phyloP scores from a whole-genome alignment of 2,113 vertebrate genomes.

The Collichthys lucidus region DNA sequence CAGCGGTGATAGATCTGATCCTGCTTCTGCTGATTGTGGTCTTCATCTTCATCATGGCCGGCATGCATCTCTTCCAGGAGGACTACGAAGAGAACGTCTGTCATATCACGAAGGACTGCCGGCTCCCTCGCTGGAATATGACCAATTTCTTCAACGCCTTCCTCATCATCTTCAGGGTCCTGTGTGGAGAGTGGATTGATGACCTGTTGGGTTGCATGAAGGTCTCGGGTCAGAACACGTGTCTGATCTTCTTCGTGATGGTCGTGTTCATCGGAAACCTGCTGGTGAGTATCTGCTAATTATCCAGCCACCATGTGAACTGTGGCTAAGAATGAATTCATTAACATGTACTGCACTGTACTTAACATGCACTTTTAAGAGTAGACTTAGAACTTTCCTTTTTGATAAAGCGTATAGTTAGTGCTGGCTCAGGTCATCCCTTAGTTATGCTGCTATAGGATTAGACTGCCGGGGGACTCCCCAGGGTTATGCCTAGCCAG shows the following conservation, averaged over 20 bases:
- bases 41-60: conserved; percentile 91
- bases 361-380: no score
- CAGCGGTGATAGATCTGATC: conserved; percentile 88
- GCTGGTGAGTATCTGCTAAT: conserved; percentile 85
- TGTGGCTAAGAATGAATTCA: not conserved
- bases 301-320: not conserved
- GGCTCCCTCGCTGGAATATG: conserved; percentile 95
- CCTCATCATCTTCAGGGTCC: conserved; percentile 90
- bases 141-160: conserved; percentile 90
- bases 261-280: conserved; percentile 93
- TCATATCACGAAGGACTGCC: conserved; percentile 84
- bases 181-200: conserved; percentile 94
- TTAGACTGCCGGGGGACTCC: no score
- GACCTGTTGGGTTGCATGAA: conserved; percentile 97
- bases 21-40: conserved; percentile 90
- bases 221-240: conserved; percentile 88
- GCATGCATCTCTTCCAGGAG: conserved; percentile 92
- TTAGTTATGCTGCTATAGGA: no score
- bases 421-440: no score
- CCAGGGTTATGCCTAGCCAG: no score
- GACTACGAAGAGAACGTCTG: conserved; percentile 89
- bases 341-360: no score
- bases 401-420: no score
- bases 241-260: conserved; percentile 90
- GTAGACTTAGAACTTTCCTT: no score